Evolutionary conservation across 1,140 invertebrate species (phyloP), one percentile per base, ranked within the genome.

Genomic region (Hyposmocoma kahamanoa): DNA sequence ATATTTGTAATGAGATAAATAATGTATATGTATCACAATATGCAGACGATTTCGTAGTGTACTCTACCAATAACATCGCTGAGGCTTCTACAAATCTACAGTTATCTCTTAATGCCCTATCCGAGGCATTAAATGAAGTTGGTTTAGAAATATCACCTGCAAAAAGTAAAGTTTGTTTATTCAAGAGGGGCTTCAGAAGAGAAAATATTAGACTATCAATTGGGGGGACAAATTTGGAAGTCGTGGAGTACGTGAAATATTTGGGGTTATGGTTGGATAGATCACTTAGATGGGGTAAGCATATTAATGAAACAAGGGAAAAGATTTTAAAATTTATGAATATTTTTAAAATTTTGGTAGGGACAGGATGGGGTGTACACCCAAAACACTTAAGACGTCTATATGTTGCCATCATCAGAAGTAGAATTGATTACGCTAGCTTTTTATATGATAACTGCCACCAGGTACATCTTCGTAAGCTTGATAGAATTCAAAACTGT

Each of bases 31-130:
- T 45, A 19, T 26, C 42, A 18, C 42, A 45, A 30, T 45, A 45
- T 24, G 42, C 42, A 2, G 42, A 45, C 18, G 42, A 45, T 19
- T 30, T 30, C 17, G 42, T 45, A 20, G 2, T 45, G 17, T 45
- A 30, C 19, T 28, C 11, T n/a, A 45, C 5, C 3, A 28, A 9
- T 19, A n/a, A 45, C 2, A 3, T 30, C 13, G 11, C 4, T 32
- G 39, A 32, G 13, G 22, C 22, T 28, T 15, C 18, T 6, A 45
- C 6, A 11, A 5, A 11, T 32, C 17, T 45, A 13, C 42, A 30
- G 15, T 2, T 8, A 3, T 9, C 22, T 28, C 11, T 45, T 30
- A 17, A 30, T 28, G 3, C 3, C 9, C 8, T 45, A 10, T 15
- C 4, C 19, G 8, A n/a, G 8, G 3, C 17, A 15, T 20, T 45